phyloP scores from a whole-genome alignment of 2,797 vertebrate species.

The Notoglanidium macrostoma region DNA sequence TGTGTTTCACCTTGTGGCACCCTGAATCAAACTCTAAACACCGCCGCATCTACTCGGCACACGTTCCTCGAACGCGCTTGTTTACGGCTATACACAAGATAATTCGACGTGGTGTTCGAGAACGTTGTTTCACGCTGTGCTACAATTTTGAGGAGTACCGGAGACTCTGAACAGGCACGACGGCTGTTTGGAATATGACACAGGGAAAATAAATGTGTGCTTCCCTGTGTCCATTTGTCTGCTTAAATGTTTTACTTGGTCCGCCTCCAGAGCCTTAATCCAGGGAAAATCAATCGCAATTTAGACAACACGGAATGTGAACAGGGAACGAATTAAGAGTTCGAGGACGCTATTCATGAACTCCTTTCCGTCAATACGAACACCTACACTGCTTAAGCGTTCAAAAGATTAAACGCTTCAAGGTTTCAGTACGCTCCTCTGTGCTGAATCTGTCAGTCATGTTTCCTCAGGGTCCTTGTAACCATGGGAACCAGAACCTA shows the following conservation, averaged over 20 bases:
- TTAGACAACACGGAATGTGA: neutral
- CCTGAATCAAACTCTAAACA: neutral
- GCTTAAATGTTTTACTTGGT: neutral
- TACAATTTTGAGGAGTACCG: neutral
- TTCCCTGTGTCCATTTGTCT: neutral
- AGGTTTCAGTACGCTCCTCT: conserved; percentile 13
- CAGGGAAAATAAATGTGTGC: neutral
- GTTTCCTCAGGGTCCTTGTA: conserved; percentile 40
- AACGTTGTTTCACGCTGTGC: neutral
- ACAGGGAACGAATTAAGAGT: neutral
- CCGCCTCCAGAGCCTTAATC: neutral
- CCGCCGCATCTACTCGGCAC: neutral
- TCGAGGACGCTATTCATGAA: neutral
- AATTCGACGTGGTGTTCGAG: neutral
- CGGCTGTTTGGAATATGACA: neutral
- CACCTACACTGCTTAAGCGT: neutral
- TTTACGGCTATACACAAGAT: neutral
- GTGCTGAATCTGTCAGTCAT: conserved; percentile 26
- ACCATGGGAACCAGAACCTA: conserved; percentile 56
- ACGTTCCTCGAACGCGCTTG: neutral
- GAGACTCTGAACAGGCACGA: neutral
- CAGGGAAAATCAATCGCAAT: neutral
- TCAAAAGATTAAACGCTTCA: conserved; percentile 11
- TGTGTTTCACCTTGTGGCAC: neutral
- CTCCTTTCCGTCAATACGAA: conserved; percentile 21